These are phyloP conservation scores for Onychostruthus taczanowskii DNA, from an alignment of 2,113 vertebrate genomes.

Conservation along the genomic window DNA sequence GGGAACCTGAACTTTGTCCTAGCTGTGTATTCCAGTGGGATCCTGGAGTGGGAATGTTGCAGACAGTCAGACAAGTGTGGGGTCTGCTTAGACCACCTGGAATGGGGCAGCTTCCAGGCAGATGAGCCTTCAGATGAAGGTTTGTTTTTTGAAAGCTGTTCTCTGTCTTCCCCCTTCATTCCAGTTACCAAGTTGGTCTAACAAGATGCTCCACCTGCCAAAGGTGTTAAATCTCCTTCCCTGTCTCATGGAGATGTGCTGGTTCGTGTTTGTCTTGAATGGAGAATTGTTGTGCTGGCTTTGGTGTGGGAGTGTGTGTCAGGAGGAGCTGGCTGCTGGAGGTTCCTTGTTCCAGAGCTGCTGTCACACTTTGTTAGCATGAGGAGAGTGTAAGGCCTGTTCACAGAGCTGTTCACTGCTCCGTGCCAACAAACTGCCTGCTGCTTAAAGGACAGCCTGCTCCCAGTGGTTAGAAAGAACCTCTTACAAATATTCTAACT, in stretches of 20 bases:
- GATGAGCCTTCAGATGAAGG: background rate
- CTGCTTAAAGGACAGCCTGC: background rate
- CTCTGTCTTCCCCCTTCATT: background rate
- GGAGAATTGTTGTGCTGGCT: background rate
- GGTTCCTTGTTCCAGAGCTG: background rate
- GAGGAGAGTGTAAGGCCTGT: background rate
- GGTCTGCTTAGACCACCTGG: rapidly evolving
- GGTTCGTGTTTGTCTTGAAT: background rate
- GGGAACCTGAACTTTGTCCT: background rate
- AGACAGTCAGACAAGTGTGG: rapidly evolving
- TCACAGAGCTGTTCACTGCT: background rate
- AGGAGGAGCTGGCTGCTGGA: background rate
- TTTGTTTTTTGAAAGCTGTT: background rate
- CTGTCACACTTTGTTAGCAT: background rate
- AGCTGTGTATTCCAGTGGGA: background rate
- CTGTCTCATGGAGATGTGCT: background rate
- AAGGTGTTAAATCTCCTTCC: background rate
- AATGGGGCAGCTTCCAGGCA: background rate
- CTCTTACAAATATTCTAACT: background rate
- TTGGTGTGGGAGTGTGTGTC: background rate
- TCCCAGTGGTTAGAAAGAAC: background rate
- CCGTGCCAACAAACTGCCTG: background rate
- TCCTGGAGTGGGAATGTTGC: too few relatives aligned
- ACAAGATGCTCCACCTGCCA: background rate
- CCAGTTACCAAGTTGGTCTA: background rate